Evolutionary conservation across 2,888 invertebrate species (phyloP).

Genomic region (Acrobasis repandana): DNA sequence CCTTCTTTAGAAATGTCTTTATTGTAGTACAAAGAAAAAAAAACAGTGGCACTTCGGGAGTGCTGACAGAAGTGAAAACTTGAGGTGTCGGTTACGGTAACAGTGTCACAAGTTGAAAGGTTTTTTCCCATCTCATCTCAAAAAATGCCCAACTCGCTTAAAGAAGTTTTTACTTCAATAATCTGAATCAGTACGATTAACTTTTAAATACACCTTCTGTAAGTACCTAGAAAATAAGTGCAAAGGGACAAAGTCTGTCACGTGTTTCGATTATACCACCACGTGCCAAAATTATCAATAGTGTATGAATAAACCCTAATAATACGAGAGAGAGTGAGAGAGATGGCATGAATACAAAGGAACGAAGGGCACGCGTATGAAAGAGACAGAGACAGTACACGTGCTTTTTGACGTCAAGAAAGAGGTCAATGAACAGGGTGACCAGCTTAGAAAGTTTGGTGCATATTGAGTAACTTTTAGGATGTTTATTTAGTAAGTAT

Average conservation of each 20-base stretch:
- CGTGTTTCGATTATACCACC: too few species aligned
- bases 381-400: conserved; percentile 40
- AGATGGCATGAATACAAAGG: conserved; percentile 26
- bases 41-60: too few species aligned
- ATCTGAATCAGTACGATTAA: too few species aligned
- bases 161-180: too few species aligned
- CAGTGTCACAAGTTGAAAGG: too few species aligned
- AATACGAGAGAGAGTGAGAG: not conserved
- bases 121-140: too few species aligned
- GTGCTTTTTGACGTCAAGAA: conserved; percentile 35
- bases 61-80: too few species aligned
- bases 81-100: too few species aligned
- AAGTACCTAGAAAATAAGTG: not conserved
- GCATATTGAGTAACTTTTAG: conserved; percentile 6
- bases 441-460: conserved; percentile 30
- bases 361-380: conserved; percentile 29
- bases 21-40: too few species aligned
- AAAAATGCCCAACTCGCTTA: too few species aligned
- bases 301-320: conserved; percentile 4
- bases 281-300: not conserved
- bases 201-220: not conserved
- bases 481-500: not conserved
- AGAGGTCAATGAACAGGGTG: conserved; percentile 34
- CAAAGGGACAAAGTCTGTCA: too few species aligned
- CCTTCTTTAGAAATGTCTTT: too few species aligned